These are phyloP conservation scores for Nannospalax galili DNA, from an alignment of 2,113 vertebrate genomes.

Conservation along the genomic window DNA sequence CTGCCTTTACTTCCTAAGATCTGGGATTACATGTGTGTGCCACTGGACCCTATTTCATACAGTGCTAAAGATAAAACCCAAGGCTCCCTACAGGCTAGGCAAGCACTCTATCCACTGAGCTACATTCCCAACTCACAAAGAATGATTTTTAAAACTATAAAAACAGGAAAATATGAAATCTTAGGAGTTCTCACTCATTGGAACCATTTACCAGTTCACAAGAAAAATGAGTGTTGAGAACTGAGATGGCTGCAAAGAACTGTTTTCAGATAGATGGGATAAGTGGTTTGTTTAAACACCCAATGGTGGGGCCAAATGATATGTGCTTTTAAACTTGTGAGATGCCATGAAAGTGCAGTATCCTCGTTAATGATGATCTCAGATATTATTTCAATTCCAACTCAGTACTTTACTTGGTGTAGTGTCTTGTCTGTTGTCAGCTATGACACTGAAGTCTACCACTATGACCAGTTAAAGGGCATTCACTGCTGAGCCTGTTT, in stretches of 20 bases:
- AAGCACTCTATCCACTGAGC: not conserved
- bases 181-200: not conserved
- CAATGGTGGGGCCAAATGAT: not conserved
- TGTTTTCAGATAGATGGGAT: not conserved
- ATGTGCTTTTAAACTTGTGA: not conserved
- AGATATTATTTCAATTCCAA: not conserved
- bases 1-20: too few species aligned
- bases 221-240: not conserved
- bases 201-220: not conserved
- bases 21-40: too few species aligned
- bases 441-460: too few species aligned
- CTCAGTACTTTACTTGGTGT: not conserved
- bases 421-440: too few species aligned
- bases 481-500: too few species aligned
- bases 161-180: too few species aligned
- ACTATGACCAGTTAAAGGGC: too few species aligned
- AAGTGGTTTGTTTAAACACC: not conserved
- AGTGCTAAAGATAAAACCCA: too few species aligned
- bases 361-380: not conserved
- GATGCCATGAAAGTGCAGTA: not conserved
- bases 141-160: not conserved
- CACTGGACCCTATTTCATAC: too few species aligned
- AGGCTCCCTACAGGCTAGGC: too few species aligned
- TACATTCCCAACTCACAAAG: not conserved
- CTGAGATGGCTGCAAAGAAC: not conserved